Evolutionary conservation across 2,888 invertebrate species (phyloP).

Genomic region (Drosophila engyochracea): DNA sequence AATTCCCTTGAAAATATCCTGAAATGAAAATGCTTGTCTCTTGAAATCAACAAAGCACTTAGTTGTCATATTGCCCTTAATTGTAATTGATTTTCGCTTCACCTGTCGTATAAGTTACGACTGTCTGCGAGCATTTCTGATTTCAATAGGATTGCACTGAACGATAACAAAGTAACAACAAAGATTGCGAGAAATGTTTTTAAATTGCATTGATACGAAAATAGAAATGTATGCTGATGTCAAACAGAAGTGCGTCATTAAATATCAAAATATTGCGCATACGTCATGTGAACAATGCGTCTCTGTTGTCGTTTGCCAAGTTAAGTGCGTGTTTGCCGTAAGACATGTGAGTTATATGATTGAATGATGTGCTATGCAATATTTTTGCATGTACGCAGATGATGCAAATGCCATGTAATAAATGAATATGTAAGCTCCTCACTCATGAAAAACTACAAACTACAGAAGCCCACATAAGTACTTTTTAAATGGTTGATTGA

Average conservation of each 20-base stretch:
- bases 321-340: not conserved
- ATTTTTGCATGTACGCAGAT: not conserved
- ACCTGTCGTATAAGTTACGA: conserved; percentile 11
- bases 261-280: conserved; percentile 28
- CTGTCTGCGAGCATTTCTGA: not conserved
- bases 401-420: too few relatives aligned
- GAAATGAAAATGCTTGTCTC: not conserved
- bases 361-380: too few relatives aligned
- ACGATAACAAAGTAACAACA: not conserved
- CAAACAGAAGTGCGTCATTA: conserved; percentile 36
- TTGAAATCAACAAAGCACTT: not conserved
- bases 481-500: not conserved
- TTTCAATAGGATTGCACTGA: conserved; percentile 21
- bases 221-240: conserved; percentile 30
- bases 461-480: not conserved
- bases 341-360: not conserved
- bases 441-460: not conserved
- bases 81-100: conserved; percentile 1
- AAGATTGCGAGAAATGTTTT: not conserved
- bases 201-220: conserved; percentile 27
- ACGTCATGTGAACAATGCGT: conserved; percentile 32
- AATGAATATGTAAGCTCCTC: not conserved
- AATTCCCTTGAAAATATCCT: not conserved
- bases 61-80: not conserved
- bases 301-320: conserved; percentile 10